Base-by-base conservation (phyloP, 2,113 vertebrate species). In the Hippolais icterina region DNA sequence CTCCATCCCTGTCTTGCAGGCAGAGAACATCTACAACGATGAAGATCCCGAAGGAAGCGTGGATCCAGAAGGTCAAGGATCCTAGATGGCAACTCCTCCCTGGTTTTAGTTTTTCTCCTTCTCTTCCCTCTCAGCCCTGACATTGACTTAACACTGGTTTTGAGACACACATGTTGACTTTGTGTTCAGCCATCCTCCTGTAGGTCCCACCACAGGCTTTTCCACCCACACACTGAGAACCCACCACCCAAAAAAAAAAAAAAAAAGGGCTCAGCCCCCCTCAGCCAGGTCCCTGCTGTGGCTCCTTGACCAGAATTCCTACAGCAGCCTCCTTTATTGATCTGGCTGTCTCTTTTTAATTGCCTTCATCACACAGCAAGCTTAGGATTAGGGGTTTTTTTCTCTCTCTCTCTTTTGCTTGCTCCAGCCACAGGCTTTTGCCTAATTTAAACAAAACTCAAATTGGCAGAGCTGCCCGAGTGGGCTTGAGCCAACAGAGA, bases 21-120 rank as follows among this genome's bases (percentile, higher is more conserved):
- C 99, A 44, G 99, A 99, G 98, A 99, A 99, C 96, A 99, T 99
- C 93, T 99, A 99, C 93, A 99, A 99, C 12, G 99, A 99, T 59
- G 99, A 99, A 97, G 99, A 99, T 94, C 99, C 99, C 46, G 99
- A 99, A 94, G 99, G 99, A 65, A 99, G 98, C 0, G 98, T 99
- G 97, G 99, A 99, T 97, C 98, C 99, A 16, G 99, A 99, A 96
- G 99, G 99, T 63, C 99, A 99, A 89, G 98, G 98, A 53, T 98
- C 98, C 75, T 98, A 98, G 91, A 98, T 35, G 17, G 52, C 76
- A 54, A 39, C 90, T 53, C 71, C 49, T 65, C 61, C 83, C 61
- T 80, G 44, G 70, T 93, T 77, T 93, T 98, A 97, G 81, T 78
- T 91, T 89, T 37, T 70, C 47, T 87, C 94, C 87, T 96, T 85